Percentiles rank a stretch among this genome's conserved stretches.
These are phyloP conservation scores for Dromiciops gliroides DNA, from an alignment of 2,113 vertebrate species.

Conservation along the genomic window DNA sequence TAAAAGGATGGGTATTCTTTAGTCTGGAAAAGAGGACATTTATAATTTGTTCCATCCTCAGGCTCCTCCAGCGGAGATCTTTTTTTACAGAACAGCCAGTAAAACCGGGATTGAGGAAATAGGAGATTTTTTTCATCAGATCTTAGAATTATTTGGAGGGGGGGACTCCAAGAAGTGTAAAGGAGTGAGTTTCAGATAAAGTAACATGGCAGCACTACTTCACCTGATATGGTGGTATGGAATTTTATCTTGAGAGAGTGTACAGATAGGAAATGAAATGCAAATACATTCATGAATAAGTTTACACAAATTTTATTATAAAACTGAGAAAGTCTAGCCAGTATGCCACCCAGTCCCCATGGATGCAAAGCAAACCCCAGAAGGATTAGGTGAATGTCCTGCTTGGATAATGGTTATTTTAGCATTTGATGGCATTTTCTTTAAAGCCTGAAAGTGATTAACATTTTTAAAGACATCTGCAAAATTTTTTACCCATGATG, in stretches of 20 bases:
- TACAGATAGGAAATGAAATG: too few species aligned
- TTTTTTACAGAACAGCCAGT: neutral
- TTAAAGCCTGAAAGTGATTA: neutral
- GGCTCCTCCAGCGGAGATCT: neutral
- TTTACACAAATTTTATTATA: neutral
- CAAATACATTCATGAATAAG: too few species aligned
- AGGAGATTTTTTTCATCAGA: neutral
- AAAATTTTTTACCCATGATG: neutral
- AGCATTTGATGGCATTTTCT: neutral
- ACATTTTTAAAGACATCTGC: neutral
- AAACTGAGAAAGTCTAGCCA: neutral
- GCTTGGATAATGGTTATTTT: neutral
- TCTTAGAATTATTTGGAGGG: neutral
- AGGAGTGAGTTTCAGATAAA: neutral
- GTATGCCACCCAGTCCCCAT: neutral
- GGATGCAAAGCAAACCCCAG: neutral
- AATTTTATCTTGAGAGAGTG: too few species aligned
- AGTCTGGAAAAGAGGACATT: neutral
- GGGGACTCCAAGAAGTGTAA: neutral
- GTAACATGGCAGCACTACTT: neutral
- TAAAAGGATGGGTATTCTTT: neutral
- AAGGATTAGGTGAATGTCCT: neutral
- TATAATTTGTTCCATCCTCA: neutral
- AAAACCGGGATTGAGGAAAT: neutral
- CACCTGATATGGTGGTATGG: too few species aligned